Evolutionary conservation across 30 jellyfish, hydroid and myxozoan species (phyloP), one percentile per base, ranked within the genome.

Genomic region (Nemopilema nomurai): DNA sequence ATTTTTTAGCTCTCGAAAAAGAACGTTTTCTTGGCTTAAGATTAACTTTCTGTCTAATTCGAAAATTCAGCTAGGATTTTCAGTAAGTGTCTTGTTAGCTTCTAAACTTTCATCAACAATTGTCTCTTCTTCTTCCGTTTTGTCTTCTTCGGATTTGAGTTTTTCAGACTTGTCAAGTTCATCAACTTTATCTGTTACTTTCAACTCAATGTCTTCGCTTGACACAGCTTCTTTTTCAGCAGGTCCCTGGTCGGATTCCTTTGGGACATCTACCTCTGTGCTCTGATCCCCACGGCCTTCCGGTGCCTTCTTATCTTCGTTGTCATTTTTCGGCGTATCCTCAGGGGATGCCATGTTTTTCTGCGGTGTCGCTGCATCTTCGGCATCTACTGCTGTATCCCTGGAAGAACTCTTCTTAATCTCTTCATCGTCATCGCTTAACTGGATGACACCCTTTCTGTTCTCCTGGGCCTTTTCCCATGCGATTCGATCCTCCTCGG

Each of bases 391-490:
- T 22, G 49, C 67, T 24, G 72, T 62, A 13, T 51, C 57, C 21
- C 33, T 49, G 81, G 73, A 49, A 19, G 30, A 27, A 65, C 22
- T 18, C 65, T 71, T 66, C 20, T 23, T 50, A 28, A 30, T 63
- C 18, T 52, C 86, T 22, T 71, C 86, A 1, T 83, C 86, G 22
- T 73, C 86, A 19, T 57, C 66, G 69, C 81, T 76, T 28, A 78
- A 22, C 29, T 74, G 67, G 28, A 78, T 62, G 23, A 64, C 67
- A 0, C 88, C 88, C 25, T 78, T 29, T 19, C 88, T 76, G 20
- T 83, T 83, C 76, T 24, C 86, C 22, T 83, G 86, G 21, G 92
- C 92, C 62, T 83, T 49, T 51, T 83, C 92, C 92, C 92, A 83
- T 0, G 81, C 81, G 23, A 83, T 74, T 29, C 92, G 92, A 62